Conservation (phyloP, 2,888 invertebrate species). For the Podabrus alpinus region DNA sequence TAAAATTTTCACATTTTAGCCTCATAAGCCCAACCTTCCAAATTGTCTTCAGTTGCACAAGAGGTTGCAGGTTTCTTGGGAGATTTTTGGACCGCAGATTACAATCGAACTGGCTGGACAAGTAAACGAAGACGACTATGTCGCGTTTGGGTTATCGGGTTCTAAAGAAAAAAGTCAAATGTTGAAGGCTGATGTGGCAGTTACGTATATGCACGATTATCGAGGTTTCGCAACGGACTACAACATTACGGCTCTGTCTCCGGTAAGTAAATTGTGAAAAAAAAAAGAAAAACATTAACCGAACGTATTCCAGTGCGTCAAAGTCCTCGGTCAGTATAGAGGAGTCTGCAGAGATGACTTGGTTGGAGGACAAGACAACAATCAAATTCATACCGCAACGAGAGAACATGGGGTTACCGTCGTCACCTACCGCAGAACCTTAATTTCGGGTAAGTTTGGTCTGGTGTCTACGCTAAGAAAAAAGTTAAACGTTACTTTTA, state of each 20-base stretch:
- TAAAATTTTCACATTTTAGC: constrained; percentile 48
- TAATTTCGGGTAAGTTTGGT: constrained; percentile 69
- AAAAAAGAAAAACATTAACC: not conserved
- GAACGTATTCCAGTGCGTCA: constrained; percentile 68
- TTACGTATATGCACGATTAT: constrained; percentile 73
- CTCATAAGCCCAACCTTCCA: constrained; percentile 70
- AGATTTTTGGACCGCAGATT: constrained; percentile 85
- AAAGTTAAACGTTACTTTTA: constrained; percentile 48
- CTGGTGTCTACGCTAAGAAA: not conserved
- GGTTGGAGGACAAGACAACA: constrained; percentile 81
- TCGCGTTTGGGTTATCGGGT: constrained; percentile 89
- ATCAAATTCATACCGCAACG: constrained; percentile 76
- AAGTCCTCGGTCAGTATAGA: constrained; percentile 81
- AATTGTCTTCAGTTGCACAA: constrained; percentile 86
- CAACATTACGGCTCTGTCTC: constrained; percentile 80
- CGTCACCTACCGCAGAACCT: constrained; percentile 75
- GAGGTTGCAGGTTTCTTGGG: constrained; percentile 84
- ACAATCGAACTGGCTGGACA: constrained; percentile 83
- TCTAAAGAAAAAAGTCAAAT: constrained; percentile 71
- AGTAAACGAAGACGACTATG: constrained; percentile 76
- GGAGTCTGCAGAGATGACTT: constrained; percentile 85
- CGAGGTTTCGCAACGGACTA: constrained; percentile 81
- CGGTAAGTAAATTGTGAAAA: constrained; percentile 59
- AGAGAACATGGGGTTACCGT: constrained; percentile 77
- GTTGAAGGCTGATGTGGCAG: constrained; percentile 83